These are phyloP conservation scores for Drosophila meridionalis DNA, from an alignment of 2,888 invertebrate genomes.

Conservation along the genomic window DNA sequence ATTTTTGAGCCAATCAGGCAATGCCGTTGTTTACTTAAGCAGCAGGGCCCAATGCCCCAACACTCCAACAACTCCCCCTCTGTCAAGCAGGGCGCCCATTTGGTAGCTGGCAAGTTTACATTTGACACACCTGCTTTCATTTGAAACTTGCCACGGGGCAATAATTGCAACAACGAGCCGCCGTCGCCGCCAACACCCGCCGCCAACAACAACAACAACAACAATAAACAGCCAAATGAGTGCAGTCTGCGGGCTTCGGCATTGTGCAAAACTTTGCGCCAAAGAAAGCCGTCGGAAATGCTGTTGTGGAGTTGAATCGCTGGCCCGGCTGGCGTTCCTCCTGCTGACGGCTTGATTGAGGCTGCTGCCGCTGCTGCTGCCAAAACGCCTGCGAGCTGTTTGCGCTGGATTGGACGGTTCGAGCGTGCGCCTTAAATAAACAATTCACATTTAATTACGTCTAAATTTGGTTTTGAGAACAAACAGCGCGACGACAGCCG, in stretches of 20 bases:
- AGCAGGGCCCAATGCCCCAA: background rate
- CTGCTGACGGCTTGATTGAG: constrained; percentile 64
- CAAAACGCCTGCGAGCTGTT: constrained; percentile 57
- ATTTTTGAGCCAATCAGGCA: constrained; percentile 74
- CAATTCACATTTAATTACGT: constrained; percentile 84
- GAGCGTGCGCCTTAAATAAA: constrained; percentile 83
- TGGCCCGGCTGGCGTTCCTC: background rate
- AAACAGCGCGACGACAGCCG: constrained; percentile 79
- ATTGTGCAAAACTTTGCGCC: constrained; percentile 61
- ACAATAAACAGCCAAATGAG: constrained; percentile 48
- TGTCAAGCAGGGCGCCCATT: background rate
- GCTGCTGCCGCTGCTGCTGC: constrained; percentile 37
- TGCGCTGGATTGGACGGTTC: constrained; percentile 24
- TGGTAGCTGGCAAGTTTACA: constrained; percentile 57
- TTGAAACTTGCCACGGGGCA: constrained; percentile 71
- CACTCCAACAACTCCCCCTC: background rate
- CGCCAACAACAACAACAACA: constrained; percentile 45
- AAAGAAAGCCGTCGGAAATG: constrained; percentile 56
- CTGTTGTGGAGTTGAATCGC: constrained; percentile 24
- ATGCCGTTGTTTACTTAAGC: constrained; percentile 65
- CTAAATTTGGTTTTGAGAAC: constrained; percentile 83
- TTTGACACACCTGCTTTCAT: constrained; percentile 81
- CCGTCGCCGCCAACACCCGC: constrained; percentile 57
- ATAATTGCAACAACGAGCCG: constrained; percentile 70
- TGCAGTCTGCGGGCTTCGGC: constrained; percentile 45